These are phyloP conservation scores for Halcyon senegalensis DNA, from an alignment of 2,113 vertebrate species.

Conservation along the genomic window DNA sequence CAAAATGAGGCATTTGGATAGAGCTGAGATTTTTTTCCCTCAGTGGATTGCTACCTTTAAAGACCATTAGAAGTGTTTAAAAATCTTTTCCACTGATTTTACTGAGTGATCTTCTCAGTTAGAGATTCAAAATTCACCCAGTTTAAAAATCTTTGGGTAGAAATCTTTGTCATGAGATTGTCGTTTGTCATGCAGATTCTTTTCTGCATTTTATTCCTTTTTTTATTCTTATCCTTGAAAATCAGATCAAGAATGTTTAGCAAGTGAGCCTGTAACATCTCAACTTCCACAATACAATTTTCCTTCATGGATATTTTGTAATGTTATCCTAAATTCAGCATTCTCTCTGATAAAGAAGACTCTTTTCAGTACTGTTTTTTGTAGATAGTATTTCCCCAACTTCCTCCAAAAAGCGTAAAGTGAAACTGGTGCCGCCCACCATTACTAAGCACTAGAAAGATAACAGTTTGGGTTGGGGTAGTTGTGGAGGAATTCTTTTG, in stretches of 20 bases:
- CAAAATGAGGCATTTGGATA: background rate
- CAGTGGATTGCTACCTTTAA: background rate
- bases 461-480: background rate
- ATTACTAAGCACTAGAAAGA: background rate
- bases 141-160: background rate
- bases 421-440: background rate
- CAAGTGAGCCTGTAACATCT: background rate
- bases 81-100: background rate
- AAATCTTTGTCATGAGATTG: background rate
- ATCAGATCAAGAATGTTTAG: background rate
- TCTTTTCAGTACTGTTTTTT: background rate
- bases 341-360: background rate
- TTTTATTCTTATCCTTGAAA: background rate
- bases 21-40: background rate
- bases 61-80: background rate
- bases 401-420: background rate
- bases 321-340: background rate
- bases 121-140: background rate
- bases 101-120: background rate
- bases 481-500: background rate
- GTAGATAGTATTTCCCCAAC: background rate
- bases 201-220: background rate
- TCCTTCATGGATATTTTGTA: background rate
- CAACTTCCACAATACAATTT: background rate
- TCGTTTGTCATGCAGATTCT: background rate